Base-by-base conservation (phyloP, 2,888 invertebrate species). In the Lithophane ornitopus region DNA sequence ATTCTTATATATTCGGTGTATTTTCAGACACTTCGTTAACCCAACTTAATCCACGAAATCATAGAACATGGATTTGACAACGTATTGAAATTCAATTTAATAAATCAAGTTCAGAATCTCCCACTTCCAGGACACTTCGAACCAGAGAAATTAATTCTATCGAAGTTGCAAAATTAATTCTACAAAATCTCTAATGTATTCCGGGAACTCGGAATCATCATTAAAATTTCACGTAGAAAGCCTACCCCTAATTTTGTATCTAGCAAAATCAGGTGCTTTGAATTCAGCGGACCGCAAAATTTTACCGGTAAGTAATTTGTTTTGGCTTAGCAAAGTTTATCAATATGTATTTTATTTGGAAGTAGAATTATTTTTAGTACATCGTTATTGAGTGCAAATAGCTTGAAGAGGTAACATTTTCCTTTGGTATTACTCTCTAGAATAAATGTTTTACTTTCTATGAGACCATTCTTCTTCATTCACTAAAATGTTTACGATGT, bases 261-360 rank as follows among this genome's bases (percentile, higher is more conserved):
- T 74, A 61, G 67, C 61, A 28, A 75, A 84, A 83, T 85, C 83
- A 85, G 84, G 86, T 79, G 61, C 44, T 84, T 85, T 49, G 9
- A 58, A 74, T 68, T 85, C 84, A 44, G n/a, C 28, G 22, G 58
- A 70, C 76, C 76, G 73, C 85, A 70, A 70, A 76, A 81, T 76
- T 70, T 81, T 72, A 59, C 62, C 46, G 14, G n/a, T 78, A 58
- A 58, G 65, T 69, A 71, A 71, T 79, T 70, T 83, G 62, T 56
- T 71, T 72, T 39, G 28, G 66, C 58, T 80, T 80, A 71, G 54
- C 26, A 70, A 81, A 56, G 16, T 70, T 80, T 81, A 80, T 79
- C 63, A 71, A 68, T 71, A 59, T 19, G 16, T 74, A 74, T 70
- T 83, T 74, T 71, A 78, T 73, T 73, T 49, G 65, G 12, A 49